Base-by-base conservation (phyloP, 92 coral and sea anemone species). In the Porites cylindrica region DNA sequence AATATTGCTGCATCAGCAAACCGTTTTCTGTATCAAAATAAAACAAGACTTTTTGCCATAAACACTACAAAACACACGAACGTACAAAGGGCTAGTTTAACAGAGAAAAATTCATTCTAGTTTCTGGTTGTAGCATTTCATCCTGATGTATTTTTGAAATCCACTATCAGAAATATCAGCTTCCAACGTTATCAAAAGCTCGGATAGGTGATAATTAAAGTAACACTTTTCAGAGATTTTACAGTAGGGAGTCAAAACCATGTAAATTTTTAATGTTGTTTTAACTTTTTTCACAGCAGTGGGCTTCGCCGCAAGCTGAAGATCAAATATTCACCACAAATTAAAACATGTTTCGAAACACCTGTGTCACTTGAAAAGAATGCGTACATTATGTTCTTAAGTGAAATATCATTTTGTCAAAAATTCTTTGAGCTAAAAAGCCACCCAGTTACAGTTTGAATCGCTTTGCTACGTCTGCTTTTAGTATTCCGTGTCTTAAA, bases 321-420 rank as follows among this genome's bases (percentile, higher is more conserved):
- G 76, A 70, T 82, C 86, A 82, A 70, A 26, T 78, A 70, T 17
- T 76, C 59, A 71, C 70, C 43, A 69, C 66, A 43, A 70, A 82
- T 7, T 18, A 82, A 70, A 82, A 82, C 86, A 82, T 69, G 19
- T 38, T 20, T 4, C 26, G 53, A 10, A 70, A 74, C 86, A 82
- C 69, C 86, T 82, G 86, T 74, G 63, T 47, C 16, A 18, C 38
- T 70, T 82, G 70, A 59, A 70, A 82, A 82, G 78, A 74, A 61
- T 47, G 60, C 12, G 51, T 7, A 63, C 29, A 29, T 68, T 69
- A 43, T 38, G 52, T 71, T 20, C 14, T 51, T 64, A 20, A 63
- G 87, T 62, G 75, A 83, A 76, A 83, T 83, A 83, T 72, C 87
- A 72, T 72, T 83, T 60, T 83, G 87, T 83, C 80, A 83, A 81